Conservation (phyloP, 1,140 invertebrate genomes). For the Anoplolepis gracilipes region DNA sequence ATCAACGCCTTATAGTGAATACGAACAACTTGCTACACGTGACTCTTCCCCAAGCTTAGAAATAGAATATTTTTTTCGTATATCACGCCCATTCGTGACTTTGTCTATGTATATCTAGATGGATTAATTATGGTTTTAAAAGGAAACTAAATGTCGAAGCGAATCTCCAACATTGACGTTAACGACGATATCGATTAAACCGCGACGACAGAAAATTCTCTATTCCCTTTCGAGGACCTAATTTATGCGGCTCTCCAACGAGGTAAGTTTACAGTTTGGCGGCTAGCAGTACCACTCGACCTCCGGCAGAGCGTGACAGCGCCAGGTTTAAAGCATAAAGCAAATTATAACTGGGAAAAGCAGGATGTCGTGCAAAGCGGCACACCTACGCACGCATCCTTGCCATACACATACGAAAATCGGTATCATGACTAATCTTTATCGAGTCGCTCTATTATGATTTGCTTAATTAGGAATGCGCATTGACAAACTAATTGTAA, state of each 20-base stretch:
- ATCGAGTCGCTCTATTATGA: slow-evolving; percentile 55
- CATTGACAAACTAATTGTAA: slow-evolving; percentile 10
- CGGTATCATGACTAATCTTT: slow-evolving; percentile 69
- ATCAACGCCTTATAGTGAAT: slow-evolving; percentile 42
- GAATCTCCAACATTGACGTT: not conserved
- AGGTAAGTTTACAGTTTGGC: slow-evolving; percentile 79
- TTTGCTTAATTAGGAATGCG: slow-evolving; percentile 70
- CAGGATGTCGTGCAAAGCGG: slow-evolving; percentile 70
- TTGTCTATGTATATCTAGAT: not conserved
- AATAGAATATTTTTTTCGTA: not conserved
- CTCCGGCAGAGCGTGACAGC: slow-evolving; percentile 80
- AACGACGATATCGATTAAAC: slow-evolving; percentile 79
- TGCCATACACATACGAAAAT: slow-evolving; percentile 33
- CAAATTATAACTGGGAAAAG: slow-evolving; percentile 74
- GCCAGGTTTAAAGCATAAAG: slow-evolving; percentile 72
- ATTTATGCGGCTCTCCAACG: slow-evolving; percentile 79
- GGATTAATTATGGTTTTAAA: not conserved
- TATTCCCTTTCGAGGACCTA: slow-evolving; percentile 73
- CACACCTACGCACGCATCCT: slow-evolving; percentile 35
- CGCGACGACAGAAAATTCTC: slow-evolving; percentile 62
- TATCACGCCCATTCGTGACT: not conserved
- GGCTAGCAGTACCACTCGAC: slow-evolving; percentile 84
- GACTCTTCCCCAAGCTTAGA: not conserved
- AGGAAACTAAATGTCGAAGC: not conserved
- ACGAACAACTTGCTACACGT: not conserved